A percentile compares a stretch with the other conserved stretches of the same genome.
Evolutionary conservation across 2,113 vertebrate genomes (phyloP).

Genomic region (Megaleporinus macrocephalus): DNA sequence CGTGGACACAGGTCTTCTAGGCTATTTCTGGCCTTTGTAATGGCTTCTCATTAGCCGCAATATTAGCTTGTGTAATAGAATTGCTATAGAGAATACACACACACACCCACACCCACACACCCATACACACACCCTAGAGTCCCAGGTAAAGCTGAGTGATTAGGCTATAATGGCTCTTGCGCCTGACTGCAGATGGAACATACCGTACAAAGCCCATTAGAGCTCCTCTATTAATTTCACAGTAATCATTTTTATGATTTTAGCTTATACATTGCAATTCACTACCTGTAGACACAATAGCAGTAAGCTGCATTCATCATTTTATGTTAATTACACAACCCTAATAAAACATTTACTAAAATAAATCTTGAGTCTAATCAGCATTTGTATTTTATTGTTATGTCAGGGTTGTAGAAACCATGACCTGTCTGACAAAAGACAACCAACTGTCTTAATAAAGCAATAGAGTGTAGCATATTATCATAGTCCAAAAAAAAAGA

Average conservation of each 20-base stretch:
- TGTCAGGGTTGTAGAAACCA: too few relatives aligned
- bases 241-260: background rate
- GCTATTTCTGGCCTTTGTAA: conserved; percentile 62
- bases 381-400: too few relatives aligned
- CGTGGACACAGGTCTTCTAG: conserved; percentile 28
- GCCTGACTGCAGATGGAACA: background rate
- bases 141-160: background rate
- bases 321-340: background rate
- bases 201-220: background rate
- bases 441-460: too few relatives aligned
- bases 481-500: too few relatives aligned
- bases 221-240: background rate
- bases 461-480: too few relatives aligned
- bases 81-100: conserved; percentile 44
- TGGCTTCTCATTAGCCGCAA: conserved; percentile 60
- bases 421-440: too few relatives aligned
- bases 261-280: background rate
- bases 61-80: conserved; percentile 63
- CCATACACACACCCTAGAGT: background rate
- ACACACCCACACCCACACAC: background rate
- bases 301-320: too few relatives aligned
- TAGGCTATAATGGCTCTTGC: background rate
- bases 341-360: background rate
- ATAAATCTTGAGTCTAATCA: too few relatives aligned
- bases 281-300: too few relatives aligned